Evolutionary conservation across 92 coral and sea anemone genomes (phyloP).

Genomic region (Phenganax marumi): DNA sequence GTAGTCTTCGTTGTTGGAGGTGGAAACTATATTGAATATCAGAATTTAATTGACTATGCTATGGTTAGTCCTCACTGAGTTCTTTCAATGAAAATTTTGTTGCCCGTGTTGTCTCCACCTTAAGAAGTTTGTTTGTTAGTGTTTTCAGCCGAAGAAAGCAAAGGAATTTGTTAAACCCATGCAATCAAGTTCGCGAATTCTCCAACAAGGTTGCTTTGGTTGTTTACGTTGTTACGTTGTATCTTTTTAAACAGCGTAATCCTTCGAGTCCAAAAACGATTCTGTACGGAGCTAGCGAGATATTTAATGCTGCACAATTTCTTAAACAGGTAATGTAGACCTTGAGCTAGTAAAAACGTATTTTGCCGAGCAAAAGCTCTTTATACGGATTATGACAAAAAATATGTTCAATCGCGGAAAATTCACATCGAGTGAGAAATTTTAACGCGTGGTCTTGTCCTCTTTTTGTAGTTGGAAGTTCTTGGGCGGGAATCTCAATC

Average conservation of each 20-base stretch:
- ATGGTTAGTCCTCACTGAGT: constrained; percentile 54
- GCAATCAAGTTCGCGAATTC: too few relatives aligned
- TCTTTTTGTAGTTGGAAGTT: constrained; percentile 20
- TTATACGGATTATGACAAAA: background rate
- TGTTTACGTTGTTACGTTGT: constrained; percentile 6
- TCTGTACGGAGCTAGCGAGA: constrained; percentile 91
- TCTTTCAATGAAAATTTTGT: background rate
- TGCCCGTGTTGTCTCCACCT: background rate
- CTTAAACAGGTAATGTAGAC: constrained; percentile 69
- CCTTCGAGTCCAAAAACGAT: constrained; percentile 83
- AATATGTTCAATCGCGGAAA: background rate
- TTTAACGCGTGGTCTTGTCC: background rate
- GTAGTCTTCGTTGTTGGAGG: constrained; percentile 95
- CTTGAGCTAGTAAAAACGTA: background rate
- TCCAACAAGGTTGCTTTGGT: background rate
- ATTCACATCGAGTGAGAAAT: background rate
- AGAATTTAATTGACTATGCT: constrained; percentile 88
- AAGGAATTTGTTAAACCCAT: too few relatives aligned
- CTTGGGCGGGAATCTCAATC: constrained; percentile 36
- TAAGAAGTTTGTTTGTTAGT: background rate
- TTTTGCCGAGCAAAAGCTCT: background rate
- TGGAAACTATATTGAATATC: constrained; percentile 94
- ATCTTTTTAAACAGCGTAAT: constrained; percentile 61
- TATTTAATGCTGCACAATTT: constrained; percentile 90
- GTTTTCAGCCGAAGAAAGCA: too few relatives aligned